These are phyloP conservation scores for Chelonus formosanus DNA, from an alignment of 2,888 invertebrate species.

Conservation along the genomic window DNA sequence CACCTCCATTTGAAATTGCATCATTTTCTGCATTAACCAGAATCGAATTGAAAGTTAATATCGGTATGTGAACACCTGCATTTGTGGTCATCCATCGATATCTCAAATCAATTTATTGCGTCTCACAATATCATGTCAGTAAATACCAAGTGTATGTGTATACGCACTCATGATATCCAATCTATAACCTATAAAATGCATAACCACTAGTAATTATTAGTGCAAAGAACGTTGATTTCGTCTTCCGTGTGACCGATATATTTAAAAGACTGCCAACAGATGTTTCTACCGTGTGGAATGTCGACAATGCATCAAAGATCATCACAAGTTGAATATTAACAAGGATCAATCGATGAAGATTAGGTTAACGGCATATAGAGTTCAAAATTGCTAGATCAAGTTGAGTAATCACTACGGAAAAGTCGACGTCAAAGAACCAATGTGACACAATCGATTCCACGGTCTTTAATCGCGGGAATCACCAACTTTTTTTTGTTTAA, in stretches of 20 bases:
- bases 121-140: neutral
- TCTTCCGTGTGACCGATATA: conserved; percentile 47
- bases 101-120: neutral
- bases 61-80: neutral
- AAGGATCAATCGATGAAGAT: conserved; percentile 57
- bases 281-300: conserved; percentile 51
- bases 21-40: conserved; percentile 6
- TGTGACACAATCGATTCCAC: too few species aligned
- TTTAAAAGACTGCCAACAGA: conserved; percentile 56
- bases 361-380: conserved; percentile 55
- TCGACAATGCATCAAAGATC: conserved; percentile 50
- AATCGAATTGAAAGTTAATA: neutral
- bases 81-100: conserved; percentile 1
- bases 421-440: too few species aligned
- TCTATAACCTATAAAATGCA: too few species aligned
- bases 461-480: too few species aligned
- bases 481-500: too few species aligned
- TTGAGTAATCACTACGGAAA: too few species aligned
- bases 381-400: too few species aligned
- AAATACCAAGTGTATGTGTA: too few species aligned
- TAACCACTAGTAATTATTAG: neutral
- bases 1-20: conserved; percentile 7
- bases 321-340: conserved; percentile 51
- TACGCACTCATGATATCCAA: too few species aligned
- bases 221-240: conserved; percentile 2